A percentile compares a stretch with the other conserved stretches of the same genome.
These are phyloP conservation scores for Clarias magur DNA, from an alignment of 2,113 vertebrate genomes.

Conservation along the genomic window DNA sequence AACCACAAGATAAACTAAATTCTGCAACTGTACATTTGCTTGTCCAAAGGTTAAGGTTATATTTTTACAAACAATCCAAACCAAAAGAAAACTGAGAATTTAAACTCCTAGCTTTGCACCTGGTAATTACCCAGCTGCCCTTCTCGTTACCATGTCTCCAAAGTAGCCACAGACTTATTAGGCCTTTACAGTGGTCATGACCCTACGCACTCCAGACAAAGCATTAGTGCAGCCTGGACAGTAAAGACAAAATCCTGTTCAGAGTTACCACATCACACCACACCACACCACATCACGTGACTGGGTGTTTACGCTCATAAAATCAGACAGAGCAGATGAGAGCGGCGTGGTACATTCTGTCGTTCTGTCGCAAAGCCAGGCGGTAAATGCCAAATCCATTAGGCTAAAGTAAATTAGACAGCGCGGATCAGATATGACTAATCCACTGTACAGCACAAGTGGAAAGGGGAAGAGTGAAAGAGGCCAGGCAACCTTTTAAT, in stretches of 20 bases:
- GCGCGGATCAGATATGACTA: conserved; percentile 39
- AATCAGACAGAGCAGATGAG: conserved; percentile 37
- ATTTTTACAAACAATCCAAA: not conserved
- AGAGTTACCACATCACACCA: conserved; percentile 16
- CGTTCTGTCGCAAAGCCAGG: conserved; percentile 27
- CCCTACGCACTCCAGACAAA: conserved; percentile 21
- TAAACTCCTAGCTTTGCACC: conserved; percentile 31
- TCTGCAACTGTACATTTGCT: not conserved
- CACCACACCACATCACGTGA: conserved; percentile 15
- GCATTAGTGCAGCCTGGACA: conserved; percentile 7
- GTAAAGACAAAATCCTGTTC: conserved; percentile 41
- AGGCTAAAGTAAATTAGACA: conserved; percentile 42
- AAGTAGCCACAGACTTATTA: conserved; percentile 41
- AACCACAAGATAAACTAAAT: not conserved
- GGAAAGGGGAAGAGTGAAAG: conserved; percentile 20
- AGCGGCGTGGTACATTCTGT: conserved; percentile 43
- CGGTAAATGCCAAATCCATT: conserved; percentile 46
- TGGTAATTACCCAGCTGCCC: conserved; percentile 44
- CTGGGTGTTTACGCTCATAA: conserved; percentile 43
- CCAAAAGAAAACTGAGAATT: not conserved
- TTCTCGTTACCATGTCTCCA: conserved; percentile 30
- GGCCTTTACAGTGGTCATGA: conserved; percentile 43
- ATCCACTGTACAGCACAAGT: conserved; percentile 33
- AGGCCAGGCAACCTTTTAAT: conserved; percentile 30
- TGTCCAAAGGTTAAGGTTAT: conserved; percentile 11